Base-by-base conservation (phyloP, 2,888 invertebrate genomes). In the Campopleginae sp. region DNA sequence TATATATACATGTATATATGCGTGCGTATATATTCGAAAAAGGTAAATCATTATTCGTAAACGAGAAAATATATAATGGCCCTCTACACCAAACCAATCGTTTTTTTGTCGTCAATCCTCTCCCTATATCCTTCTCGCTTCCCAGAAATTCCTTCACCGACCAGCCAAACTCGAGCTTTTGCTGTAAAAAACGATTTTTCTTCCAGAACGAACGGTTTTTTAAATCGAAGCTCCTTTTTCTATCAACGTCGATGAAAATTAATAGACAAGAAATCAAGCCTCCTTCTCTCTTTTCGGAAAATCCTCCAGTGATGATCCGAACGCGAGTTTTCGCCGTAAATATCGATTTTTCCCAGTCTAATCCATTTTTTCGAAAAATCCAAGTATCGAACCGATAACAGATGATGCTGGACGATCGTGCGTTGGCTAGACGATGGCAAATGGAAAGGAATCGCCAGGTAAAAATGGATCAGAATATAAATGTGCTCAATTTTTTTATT, bases 1-100 rank as follows among this genome's bases (percentile, higher is more conserved):
- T 58, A n/a, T 58, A 72, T 42, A 58, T 74, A 42, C 19, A 66
- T 19, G 17, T 4, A 19, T 33, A 14, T 48, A 48, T 48, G n/a
- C 17, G 46, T 48, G 23, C 23, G 54, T 54, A 23, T 54, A 23
- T 54, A 54, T 23, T 54, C 27, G 23, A 54, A 54, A 54, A 27
- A 10, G 54, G 54, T 54, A 27, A 12, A 54, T 54, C 2, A 38
- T 38, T 38, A 54, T 54, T 54, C 23, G 1, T 12, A 23, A 54
- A 10, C 23, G 23, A 54, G 4, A 54, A 54, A 23, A 54, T 23
- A 54, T 54, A 27, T 54, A 54, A 54, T 54, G 54, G 54, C 54
- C 54, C 54, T 54, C 54, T 54, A 54, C 54, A 54, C 54, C 23
- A 27, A 54, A 23, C 23, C 23, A n/a, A 54, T 54, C 19, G 19